A percentile compares a stretch with the other conserved stretches of the same genome.
phyloP scores from a whole-genome alignment of 2,797 vertebrate genomes.

The Harpagifer antarcticus region DNA sequence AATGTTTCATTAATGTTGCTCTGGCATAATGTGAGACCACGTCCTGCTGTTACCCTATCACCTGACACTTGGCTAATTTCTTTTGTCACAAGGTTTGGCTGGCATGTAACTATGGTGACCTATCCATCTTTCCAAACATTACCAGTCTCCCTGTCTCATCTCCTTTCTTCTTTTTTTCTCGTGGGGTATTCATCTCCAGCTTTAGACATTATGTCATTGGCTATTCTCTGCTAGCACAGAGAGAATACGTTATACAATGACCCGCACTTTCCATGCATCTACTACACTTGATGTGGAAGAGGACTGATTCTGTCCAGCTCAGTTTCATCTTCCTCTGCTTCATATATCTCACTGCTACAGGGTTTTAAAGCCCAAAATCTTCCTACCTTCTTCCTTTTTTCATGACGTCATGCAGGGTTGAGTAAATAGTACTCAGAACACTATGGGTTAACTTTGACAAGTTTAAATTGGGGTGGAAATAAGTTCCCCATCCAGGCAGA shows the following conservation, averaged over 20 bases:
- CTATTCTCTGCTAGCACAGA: background rate
- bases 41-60: slow-evolving; percentile 36
- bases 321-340: slow-evolving; percentile 40
- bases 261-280: slow-evolving; percentile 14
- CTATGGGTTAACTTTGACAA: slow-evolving; percentile 23
- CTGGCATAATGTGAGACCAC: slow-evolving; percentile 6
- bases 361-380: slow-evolving; percentile 10
- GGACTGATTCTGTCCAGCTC: slow-evolving; percentile 22
- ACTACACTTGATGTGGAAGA: slow-evolving; percentile 35
- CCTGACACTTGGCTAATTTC: slow-evolving; percentile 33
- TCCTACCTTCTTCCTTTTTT: slow-evolving; percentile 30
- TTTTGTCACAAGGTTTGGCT: slow-evolving; percentile 43
- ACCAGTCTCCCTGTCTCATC: slow-evolving; percentile 9
- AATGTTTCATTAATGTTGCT: slow-evolving; percentile 4
- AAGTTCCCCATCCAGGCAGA: slow-evolving; percentile 34
- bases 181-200: slow-evolving; percentile 18
- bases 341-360: slow-evolving; percentile 18
- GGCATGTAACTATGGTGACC: slow-evolving; percentile 49
- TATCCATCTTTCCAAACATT: slow-evolving; percentile 59
- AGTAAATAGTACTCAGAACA: slow-evolving; percentile 27
- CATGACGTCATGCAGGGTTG: background rate
- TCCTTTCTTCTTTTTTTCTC: background rate
- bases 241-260: slow-evolving; percentile 8
- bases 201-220: slow-evolving; percentile 16
- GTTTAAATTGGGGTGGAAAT: slow-evolving; percentile 41